phyloP scores from a whole-genome alignment of 1,140 invertebrate genomes.

The Heterodera schachtii region DNA sequence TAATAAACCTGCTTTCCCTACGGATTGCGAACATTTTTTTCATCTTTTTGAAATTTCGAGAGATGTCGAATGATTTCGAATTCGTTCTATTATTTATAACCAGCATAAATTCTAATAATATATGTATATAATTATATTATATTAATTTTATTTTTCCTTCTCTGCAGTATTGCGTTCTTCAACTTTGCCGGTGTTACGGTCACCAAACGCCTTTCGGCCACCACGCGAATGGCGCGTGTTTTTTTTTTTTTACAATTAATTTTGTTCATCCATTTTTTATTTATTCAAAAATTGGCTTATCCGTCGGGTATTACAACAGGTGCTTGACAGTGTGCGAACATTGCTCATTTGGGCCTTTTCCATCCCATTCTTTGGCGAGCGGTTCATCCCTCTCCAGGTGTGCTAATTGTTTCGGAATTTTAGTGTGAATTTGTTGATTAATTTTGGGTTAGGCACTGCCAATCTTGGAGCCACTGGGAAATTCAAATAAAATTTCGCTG shows the following conservation, averaged over 20 bases:
- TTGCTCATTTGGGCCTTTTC: conserved; percentile 85
- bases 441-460: too few relatives aligned
- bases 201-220: conserved; percentile 77
- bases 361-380: conserved; percentile 77
- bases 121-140: too few relatives aligned
- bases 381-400: conserved; percentile 73
- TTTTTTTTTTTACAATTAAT: background rate
- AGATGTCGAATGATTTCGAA: too few relatives aligned
- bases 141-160: background rate
- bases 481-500: too few relatives aligned
- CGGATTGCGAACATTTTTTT: too few relatives aligned
- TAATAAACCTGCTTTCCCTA: too few relatives aligned
- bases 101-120: too few relatives aligned
- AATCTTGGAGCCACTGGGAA: too few relatives aligned
- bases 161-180: conserved; percentile 85
- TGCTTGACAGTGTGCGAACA: conserved; percentile 82
- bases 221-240: conserved; percentile 40
- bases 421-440: too few relatives aligned
- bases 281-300: background rate
- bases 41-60: too few relatives aligned
- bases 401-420: background rate
- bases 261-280: background rate
- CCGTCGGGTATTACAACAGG: conserved; percentile 2
- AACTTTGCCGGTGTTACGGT: conserved; percentile 93
- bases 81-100: too few relatives aligned